phyloP scores from a whole-genome alignment of 2,888 invertebrate genomes.

The Campoletis raptor region DNA sequence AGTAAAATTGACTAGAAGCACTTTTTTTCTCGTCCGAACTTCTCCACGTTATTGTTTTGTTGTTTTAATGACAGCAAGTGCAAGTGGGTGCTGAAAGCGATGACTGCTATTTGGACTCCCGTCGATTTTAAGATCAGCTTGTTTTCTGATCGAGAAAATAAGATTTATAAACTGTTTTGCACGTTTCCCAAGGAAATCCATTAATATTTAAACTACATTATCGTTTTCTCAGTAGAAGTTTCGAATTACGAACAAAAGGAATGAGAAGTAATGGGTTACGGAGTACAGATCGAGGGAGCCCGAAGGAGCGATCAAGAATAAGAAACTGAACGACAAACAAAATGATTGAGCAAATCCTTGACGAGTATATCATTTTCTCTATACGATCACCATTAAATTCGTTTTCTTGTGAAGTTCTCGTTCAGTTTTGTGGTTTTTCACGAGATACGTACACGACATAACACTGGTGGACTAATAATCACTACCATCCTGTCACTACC shows the following conservation, averaged over 20 bases:
- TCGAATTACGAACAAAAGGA: constrained; percentile 41
- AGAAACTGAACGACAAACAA: constrained; percentile 64
- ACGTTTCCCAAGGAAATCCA: constrained; percentile 28
- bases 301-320: neutral
- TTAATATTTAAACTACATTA: constrained; percentile 68
- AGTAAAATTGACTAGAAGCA: constrained; percentile 35
- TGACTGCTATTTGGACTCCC: constrained; percentile 11
- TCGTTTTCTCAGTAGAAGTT: constrained; percentile 80
- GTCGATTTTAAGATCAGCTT: constrained; percentile 39
- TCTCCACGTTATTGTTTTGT: constrained; percentile 22
- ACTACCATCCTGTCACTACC: constrained; percentile 51
- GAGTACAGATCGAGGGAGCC: neutral
- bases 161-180: constrained; percentile 32
- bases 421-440: constrained; percentile 79
- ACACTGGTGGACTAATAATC: constrained; percentile 63
- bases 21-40: constrained; percentile 33
- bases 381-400: constrained; percentile 79
- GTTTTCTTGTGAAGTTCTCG: constrained; percentile 68
- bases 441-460: constrained; percentile 41
- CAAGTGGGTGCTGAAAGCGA: constrained; percentile 23
- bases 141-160: constrained; percentile 29
- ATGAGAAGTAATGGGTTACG: neutral
- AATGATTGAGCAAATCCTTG: constrained; percentile 74
- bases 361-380: constrained; percentile 73
- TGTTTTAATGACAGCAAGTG: neutral